A percentile compares a stretch with the other conserved stretches of the same genome.
These are phyloP conservation scores for Chloebia gouldiae DNA, from an alignment of 2,113 vertebrate species.

Conservation along the genomic window DNA sequence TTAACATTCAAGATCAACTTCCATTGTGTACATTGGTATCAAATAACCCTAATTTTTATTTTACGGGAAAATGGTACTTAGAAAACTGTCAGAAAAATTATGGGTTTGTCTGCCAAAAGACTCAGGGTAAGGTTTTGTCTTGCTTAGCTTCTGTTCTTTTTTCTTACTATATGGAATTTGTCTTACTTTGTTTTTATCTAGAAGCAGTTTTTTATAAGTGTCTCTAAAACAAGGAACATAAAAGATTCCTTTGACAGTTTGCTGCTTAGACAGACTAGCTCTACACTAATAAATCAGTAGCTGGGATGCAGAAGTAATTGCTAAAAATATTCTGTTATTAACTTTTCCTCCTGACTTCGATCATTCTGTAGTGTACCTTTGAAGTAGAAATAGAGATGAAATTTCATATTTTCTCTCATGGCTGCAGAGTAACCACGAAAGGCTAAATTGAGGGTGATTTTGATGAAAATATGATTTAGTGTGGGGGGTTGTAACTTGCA, in stretches of 20 bases:
- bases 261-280: not conserved
- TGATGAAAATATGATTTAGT: not conserved
- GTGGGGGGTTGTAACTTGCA: not conserved
- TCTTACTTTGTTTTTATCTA: not conserved
- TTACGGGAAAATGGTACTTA: conserved; percentile 93
- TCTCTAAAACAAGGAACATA: not conserved
- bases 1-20: conserved; percentile 60
- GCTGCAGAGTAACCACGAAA: not conserved
- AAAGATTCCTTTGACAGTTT: not conserved
- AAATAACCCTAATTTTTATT: conserved; percentile 87
- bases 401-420: not conserved
- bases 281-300: not conserved
- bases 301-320: not conserved
- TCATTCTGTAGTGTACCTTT: not conserved
- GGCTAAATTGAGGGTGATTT: not conserved
- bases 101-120: conserved; percentile 91
- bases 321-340: not conserved
- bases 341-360: not conserved
- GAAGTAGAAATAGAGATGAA: not conserved
- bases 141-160: not conserved
- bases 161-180: not conserved
- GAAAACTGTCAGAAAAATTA: conserved; percentile 84
- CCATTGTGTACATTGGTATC: conserved; percentile 84
- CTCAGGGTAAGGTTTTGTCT: conserved; percentile 77
- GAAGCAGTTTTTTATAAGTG: not conserved